Evolutionary conservation across 2,888 invertebrate species (phyloP).

Genomic region (Abscondita cerata): DNA sequence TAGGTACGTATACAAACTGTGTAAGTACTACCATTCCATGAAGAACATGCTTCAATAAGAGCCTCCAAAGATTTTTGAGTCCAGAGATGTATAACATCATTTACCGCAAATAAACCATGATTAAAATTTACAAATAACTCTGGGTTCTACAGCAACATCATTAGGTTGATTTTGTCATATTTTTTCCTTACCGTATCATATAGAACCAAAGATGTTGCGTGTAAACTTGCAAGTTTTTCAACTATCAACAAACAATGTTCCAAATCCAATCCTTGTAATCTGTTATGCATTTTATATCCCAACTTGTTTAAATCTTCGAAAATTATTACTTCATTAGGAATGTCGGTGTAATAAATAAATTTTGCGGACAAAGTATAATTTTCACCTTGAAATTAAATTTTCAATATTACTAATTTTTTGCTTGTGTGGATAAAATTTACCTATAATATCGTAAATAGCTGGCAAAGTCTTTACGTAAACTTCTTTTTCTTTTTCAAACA

Average conservation of each 20-base stretch:
- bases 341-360: conserved; percentile 29
- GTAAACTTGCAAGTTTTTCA: conserved; percentile 62
- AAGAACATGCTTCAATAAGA: conserved; percentile 55
- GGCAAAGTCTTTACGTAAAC: conserved; percentile 59
- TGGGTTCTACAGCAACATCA: conserved; percentile 49
- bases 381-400: conserved; percentile 10
- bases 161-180: too few species aligned
- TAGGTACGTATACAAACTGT: not conserved
- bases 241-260: conserved; percentile 61
- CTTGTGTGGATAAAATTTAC: not conserved
- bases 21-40: conserved; percentile 55
- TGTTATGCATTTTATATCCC: conserved; percentile 63
- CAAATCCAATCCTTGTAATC: conserved; percentile 64
- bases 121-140: conserved; percentile 43
- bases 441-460: conserved; percentile 57
- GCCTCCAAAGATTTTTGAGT: conserved; percentile 43
- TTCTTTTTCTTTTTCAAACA: conserved; percentile 59
- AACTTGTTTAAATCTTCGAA: conserved; percentile 65
- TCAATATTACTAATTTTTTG: not conserved
- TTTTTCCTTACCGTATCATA: conserved; percentile 60
- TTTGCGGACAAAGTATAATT: conserved; percentile 12
- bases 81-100: conserved; percentile 43
- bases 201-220: conserved; percentile 64
- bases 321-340: conserved; percentile 55
- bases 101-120: conserved; percentile 46